phyloP scores from a whole-genome alignment of 2,113 vertebrate species.

The Protobothrops flavoviridis region DNA sequence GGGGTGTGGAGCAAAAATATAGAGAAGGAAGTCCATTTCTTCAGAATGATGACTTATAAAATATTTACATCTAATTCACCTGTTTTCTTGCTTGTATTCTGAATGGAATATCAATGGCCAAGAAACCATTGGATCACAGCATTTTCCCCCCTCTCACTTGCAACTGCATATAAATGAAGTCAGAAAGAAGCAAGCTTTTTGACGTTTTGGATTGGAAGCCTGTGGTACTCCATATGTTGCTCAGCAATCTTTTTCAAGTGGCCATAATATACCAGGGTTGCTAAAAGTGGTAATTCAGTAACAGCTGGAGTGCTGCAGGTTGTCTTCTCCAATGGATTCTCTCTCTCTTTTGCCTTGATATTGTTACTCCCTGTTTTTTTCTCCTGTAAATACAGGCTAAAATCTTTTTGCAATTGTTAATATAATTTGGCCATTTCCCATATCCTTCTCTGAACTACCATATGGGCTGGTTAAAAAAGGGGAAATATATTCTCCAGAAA shows the following conservation, averaged over 20 bases:
- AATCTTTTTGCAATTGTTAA: neutral
- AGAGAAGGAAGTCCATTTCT: neutral
- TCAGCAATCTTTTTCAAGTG: neutral
- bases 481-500: neutral
- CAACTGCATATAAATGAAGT: neutral
- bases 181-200: neutral
- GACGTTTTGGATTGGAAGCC: neutral
- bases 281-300: neutral
- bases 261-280: neutral
- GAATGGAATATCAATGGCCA: neutral
- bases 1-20: neutral
- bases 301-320: neutral
- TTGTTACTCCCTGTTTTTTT: neutral
- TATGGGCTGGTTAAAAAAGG: neutral
- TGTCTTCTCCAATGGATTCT: neutral
- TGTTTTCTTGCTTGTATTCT: neutral
- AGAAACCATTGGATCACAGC: too few species aligned
- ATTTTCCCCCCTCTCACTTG: neutral
- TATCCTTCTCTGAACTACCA: neutral
- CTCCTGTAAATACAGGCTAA: neutral
- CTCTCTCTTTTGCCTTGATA: neutral
- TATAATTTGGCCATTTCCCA: neutral
- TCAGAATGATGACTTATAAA: neutral
- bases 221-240: neutral
- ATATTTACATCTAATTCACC: neutral